Percentiles rank a stretch among this genome's conserved stretches.
phyloP scores from a whole-genome alignment of 2,797 vertebrate species.

The Chelmon rostratus region DNA sequence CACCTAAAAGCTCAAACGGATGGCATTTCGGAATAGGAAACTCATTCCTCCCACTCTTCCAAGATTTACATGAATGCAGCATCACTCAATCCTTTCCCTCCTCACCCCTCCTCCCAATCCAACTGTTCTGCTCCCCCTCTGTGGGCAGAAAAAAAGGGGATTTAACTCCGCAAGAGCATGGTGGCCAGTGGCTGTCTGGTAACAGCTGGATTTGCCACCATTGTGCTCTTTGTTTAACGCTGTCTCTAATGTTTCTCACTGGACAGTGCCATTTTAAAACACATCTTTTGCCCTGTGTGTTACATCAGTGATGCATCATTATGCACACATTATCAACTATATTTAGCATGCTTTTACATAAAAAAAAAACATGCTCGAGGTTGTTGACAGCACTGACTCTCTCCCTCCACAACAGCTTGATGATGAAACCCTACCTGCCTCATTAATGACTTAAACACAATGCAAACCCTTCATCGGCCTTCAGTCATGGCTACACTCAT shows the following conservation, averaged over 20 bases:
- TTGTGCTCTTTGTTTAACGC: conserved; percentile 63
- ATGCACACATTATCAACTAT: conserved; percentile 58
- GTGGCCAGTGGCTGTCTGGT: conserved; percentile 71
- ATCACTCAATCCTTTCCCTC: conserved; percentile 19
- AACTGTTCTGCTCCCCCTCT: conserved; percentile 32
- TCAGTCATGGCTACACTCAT: conserved; percentile 51
- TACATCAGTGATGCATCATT: conserved; percentile 54
- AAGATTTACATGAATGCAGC: conserved; percentile 58
- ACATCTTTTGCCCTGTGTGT: conserved; percentile 32
- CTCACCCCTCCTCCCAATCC: conserved; percentile 34
- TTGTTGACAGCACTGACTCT: conserved; percentile 7
- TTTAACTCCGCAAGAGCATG: conserved; percentile 71
- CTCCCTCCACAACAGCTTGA: conserved; percentile 10
- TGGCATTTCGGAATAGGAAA: not conserved
- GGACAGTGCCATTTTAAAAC: conserved; percentile 17
- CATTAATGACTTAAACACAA: conserved; percentile 67
- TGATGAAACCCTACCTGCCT: conserved; percentile 56
- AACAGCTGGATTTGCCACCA: conserved; percentile 71
- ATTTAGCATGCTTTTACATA: conserved; percentile 59
- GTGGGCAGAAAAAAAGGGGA: conserved; percentile 58
- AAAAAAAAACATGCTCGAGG: not conserved
- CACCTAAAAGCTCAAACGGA: not conserved
- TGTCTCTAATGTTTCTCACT: conserved; percentile 2
- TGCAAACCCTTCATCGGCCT: conserved; percentile 48
- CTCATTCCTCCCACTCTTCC: conserved; percentile 39